A percentile compares a stretch with the other conserved stretches of the same genome.
Evolutionary conservation across 2,888 invertebrate species (phyloP).

Genomic region (Emmelina monodactyla): DNA sequence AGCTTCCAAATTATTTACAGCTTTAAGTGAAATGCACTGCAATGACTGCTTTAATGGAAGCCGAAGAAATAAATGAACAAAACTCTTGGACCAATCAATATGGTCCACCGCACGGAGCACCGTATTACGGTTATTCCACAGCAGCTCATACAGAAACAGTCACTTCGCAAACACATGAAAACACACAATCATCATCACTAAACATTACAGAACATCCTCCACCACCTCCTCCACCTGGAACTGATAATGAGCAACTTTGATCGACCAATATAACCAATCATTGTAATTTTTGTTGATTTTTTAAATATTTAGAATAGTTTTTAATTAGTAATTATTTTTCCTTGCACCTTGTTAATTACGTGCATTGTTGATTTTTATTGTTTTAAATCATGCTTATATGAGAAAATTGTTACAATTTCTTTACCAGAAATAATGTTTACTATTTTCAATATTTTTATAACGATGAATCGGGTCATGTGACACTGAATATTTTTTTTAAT

Average conservation of each 20-base stretch:
- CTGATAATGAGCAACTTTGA: constrained; percentile 4
- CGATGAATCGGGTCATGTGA: neutral
- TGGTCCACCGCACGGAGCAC: constrained; percentile 2
- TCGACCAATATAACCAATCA: constrained; percentile 8
- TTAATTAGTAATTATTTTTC: constrained; percentile 5
- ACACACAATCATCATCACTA: constrained; percentile 10
- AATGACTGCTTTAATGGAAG: constrained; percentile 13
- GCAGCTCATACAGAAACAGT: constrained; percentile 8
- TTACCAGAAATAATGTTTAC: no score
- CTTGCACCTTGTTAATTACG: constrained; percentile 5
- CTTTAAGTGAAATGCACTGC: constrained; percentile 12
- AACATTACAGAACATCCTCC: constrained; percentile 10
- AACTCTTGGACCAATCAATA: constrained; percentile 8
- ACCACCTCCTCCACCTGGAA: constrained; percentile 8
- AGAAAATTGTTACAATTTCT: constrained; percentile 1
- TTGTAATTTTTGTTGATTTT: constrained; percentile 5
- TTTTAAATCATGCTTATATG: constrained; percentile 5
- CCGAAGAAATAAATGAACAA: constrained; percentile 13
- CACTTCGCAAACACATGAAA: constrained; percentile 11
- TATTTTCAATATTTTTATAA: neutral
- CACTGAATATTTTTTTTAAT: neutral
- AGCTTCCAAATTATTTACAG: constrained; percentile 13
- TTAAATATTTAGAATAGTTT: constrained; percentile 5
- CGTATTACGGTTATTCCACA: constrained; percentile 13
- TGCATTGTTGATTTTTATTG: constrained; percentile 5